phyloP scores from a whole-genome alignment of 2,888 invertebrate species.

The Pammene aurita region DNA sequence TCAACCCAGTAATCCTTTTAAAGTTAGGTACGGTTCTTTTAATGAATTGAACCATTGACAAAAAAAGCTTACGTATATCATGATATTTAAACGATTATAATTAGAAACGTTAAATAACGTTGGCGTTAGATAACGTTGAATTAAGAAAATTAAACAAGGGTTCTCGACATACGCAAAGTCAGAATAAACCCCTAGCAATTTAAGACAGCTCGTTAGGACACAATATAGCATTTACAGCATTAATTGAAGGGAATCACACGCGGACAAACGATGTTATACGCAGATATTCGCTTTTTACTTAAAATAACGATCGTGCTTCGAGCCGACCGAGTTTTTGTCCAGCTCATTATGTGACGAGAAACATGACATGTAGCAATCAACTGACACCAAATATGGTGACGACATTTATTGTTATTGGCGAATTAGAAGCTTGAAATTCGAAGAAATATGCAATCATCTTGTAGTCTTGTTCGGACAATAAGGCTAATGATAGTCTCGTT shows the following conservation, averaged over 20 bases:
- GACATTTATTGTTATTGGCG: constrained; percentile 21
- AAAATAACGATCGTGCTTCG: constrained; percentile 23
- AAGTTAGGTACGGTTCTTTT: too few species aligned
- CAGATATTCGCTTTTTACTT: constrained; percentile 37
- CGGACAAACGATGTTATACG: constrained; percentile 30
- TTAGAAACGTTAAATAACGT: too few species aligned
- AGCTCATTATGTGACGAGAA: constrained; percentile 27
- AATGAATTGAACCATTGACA: too few species aligned
- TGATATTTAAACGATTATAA: background rate
- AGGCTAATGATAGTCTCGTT: background rate
- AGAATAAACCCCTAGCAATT: constrained; percentile 20
- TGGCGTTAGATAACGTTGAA: too few species aligned
- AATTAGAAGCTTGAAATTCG: constrained; percentile 15
- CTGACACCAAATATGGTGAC: constrained; percentile 26
- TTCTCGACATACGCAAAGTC: background rate
- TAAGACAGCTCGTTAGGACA: constrained; percentile 36
- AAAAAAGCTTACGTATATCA: too few species aligned
- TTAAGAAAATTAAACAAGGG: background rate
- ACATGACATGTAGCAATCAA: constrained; percentile 28
- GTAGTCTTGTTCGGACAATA: background rate
- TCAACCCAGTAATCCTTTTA: too few species aligned
- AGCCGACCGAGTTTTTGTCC: constrained; percentile 27
- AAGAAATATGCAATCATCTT: constrained; percentile 5
- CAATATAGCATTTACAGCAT: constrained; percentile 29
- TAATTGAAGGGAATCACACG: constrained; percentile 38